These are phyloP conservation scores for Zygothrica quintamaculata DNA, from an alignment of 2,888 invertebrate species.

Conservation along the genomic window DNA sequence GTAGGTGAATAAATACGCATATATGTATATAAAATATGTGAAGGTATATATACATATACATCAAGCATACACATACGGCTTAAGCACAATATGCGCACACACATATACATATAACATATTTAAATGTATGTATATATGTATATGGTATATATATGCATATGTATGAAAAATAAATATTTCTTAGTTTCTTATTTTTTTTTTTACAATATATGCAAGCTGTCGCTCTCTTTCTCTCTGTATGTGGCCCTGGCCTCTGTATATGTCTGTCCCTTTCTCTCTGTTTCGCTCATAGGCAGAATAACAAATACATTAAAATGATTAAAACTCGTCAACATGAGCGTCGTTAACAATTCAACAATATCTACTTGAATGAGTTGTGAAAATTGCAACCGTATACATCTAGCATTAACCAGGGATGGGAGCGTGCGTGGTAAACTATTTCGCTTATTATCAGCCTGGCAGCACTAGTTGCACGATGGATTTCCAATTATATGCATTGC, in stretches of 20 bases:
- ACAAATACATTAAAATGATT: constrained; percentile 79
- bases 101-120: constrained; percentile 9
- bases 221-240: constrained; percentile 67
- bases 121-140: constrained; percentile 2
- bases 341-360: constrained; percentile 83
- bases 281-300: constrained; percentile 76
- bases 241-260: constrained; percentile 76
- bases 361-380: constrained; percentile 81
- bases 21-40: constrained; percentile 57
- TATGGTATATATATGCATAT: constrained; percentile 31
- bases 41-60: constrained; percentile 48
- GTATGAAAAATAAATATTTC: constrained; percentile 56
- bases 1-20: constrained; percentile 76
- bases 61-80: constrained; percentile 39
- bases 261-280: constrained; percentile 69
- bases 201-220: constrained; percentile 62
- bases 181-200: constrained; percentile 34
- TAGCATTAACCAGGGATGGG: constrained; percentile 35
- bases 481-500: not conserved
- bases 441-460: not conserved
- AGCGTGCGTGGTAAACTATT: constrained; percentile 24
- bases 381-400: constrained; percentile 28
- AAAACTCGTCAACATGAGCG: constrained; percentile 79
- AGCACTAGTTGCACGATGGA: not conserved
- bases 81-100: constrained; percentile 36